Base-by-base conservation (phyloP, 1,140 invertebrate genomes). In the Camponotus pennsylvanicus region DNA sequence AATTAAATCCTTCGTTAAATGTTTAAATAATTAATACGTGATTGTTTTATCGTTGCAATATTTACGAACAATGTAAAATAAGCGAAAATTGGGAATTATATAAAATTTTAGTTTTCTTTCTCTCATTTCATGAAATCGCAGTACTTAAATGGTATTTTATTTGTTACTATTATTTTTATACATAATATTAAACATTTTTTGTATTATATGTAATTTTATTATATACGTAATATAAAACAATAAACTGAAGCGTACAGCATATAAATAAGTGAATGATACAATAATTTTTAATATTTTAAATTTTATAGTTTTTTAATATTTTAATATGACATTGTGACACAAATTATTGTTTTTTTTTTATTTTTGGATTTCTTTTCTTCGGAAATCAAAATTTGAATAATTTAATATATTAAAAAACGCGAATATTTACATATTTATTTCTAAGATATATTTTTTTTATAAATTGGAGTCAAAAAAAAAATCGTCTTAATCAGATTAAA, bases 1-100 rank as follows among this genome's bases (percentile, higher is more conserved):
- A 78, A 64, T 78, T 78, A 78, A 78, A 78, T 49, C 13, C 61
- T 49, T 45, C 6, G 57, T 2, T 63, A 64, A 4, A 27, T 9
- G 6, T 42, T 9, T 37, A 49, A 78, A 13, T 64, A 78, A 64
- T 78, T 78, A 78, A 64, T 27, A 49, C n/a, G 15, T n/a, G 11
- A 34, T 4, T 40, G 5, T 59, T 57, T 76, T 59, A 8, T 9
- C n/a, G 11, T 27, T 34, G 11, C 40, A 78, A 66, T 49, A 15
- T 78, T 78, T 64, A 64, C 9, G 13, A n/a, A 37, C 8, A 45
- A 13, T 2, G 2, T 7, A 52, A 63, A 42, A 4, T 45, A 63
- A 64, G 63, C 21, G 40, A 66, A 66, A 34, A 45, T 34, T 49
- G 18, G 15, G 27, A 64, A 77, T 77, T 77, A 45, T 34, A 34